Conservation (phyloP, 1,140 invertebrate species). For the Anoplolepis gracilipes region DNA sequence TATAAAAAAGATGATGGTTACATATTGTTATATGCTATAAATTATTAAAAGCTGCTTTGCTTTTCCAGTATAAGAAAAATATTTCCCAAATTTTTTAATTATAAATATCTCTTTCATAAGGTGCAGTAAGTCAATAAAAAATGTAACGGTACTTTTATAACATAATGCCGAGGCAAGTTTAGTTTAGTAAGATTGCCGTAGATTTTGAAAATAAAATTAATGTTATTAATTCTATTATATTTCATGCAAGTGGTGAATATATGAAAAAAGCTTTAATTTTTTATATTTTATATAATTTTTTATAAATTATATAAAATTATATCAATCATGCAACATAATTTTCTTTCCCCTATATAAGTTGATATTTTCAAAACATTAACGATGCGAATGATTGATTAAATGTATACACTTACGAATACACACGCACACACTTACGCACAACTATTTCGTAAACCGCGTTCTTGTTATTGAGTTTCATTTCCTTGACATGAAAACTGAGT, state of each 20-base stretch:
- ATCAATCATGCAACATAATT: neutral
- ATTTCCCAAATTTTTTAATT: slow-evolving; percentile 3
- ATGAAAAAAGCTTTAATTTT: no score
- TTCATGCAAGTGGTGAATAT: neutral
- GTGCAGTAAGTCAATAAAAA: neutral
- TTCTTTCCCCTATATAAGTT: neutral
- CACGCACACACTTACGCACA: neutral
- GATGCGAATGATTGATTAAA: neutral
- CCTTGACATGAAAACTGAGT: neutral
- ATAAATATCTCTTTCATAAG: neutral
- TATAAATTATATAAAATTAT: no score
- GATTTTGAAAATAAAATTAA: neutral
- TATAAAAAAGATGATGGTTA: neutral
- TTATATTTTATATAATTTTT: no score
- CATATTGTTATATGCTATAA: neutral
- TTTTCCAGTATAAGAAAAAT: neutral
- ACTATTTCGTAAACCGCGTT: neutral
- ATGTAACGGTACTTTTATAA: neutral
- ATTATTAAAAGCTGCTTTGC: neutral
- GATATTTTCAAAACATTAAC: neutral
- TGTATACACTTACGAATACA: neutral
- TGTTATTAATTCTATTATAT: neutral
- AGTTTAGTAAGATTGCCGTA: neutral
- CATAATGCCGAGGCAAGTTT: neutral
- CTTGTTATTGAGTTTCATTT: neutral